phyloP scores from a whole-genome alignment of 1,140 invertebrate genomes.

The Aphelinus certus region DNA sequence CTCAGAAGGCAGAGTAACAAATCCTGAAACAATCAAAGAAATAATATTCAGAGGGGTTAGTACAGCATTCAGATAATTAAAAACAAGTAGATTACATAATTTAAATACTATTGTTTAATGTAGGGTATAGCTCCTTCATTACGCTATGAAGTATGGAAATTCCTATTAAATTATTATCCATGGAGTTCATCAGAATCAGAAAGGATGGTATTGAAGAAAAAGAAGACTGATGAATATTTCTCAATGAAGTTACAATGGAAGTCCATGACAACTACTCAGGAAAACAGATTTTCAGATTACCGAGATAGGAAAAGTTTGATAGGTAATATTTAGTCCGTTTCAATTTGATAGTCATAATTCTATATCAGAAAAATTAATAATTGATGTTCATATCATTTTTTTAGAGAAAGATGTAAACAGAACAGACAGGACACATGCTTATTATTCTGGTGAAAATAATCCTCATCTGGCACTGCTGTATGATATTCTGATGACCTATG shows the following conservation, averaged over 20 bases:
- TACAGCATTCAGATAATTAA: constrained; percentile 38
- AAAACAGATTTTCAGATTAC: constrained; percentile 87
- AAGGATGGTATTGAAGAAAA: constrained; percentile 74
- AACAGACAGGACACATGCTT: constrained; percentile 92
- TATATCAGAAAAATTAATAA: background rate
- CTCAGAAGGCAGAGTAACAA: constrained; percentile 77
- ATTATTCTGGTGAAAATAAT: constrained; percentile 92
- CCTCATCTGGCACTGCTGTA: constrained; percentile 84
- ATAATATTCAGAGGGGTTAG: constrained; percentile 91
- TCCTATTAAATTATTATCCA: constrained; percentile 87
- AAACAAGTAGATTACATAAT: too few relatives aligned
- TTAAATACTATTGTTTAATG: constrained; percentile 16
- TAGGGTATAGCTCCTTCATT: constrained; percentile 78
- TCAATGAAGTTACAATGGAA: constrained; percentile 97
- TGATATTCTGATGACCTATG: constrained; percentile 97
- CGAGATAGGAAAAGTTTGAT: constrained; percentile 93
- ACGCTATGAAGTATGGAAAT: constrained; percentile 93
- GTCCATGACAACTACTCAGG: constrained; percentile 87
- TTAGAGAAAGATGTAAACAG: constrained; percentile 96
- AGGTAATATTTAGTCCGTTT: constrained; percentile 64
- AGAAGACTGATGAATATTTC: constrained; percentile 89
- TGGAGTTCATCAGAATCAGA: constrained; percentile 84
- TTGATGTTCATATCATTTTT: constrained; percentile 43
- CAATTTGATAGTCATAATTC: constrained; percentile 14
- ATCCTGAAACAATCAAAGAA: constrained; percentile 76